A percentile compares a stretch with the other conserved stretches of the same genome.
phyloP scores from a whole-genome alignment of 2,797 vertebrate species.

The Allobates femoralis region DNA sequence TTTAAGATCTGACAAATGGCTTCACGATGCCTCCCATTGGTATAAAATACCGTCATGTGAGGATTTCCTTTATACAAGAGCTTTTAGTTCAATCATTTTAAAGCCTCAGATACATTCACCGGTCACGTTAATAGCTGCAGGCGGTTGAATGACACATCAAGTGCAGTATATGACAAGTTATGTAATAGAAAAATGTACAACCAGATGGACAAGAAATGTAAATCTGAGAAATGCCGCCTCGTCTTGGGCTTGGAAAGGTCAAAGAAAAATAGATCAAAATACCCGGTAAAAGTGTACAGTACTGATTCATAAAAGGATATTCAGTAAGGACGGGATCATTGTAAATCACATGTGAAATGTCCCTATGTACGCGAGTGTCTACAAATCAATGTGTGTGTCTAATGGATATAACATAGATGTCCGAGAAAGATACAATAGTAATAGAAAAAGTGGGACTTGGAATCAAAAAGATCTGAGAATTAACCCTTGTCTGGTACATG shows the following conservation, averaged over 20 bases:
- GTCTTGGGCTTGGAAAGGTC: slow-evolving; percentile 21
- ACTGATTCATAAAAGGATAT: neutral
- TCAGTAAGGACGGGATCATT: neutral
- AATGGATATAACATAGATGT: neutral
- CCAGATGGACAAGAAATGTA: slow-evolving; percentile 17
- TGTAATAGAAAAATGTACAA: slow-evolving; percentile 8
- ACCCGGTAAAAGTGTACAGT: neutral
- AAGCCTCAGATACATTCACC: slow-evolving; percentile 17
- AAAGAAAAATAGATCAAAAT: slow-evolving; percentile 26
- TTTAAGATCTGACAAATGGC: neutral
- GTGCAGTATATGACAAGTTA: neutral
- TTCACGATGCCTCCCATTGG: neutral
- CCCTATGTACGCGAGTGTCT: neutral
- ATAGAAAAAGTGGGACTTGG: neutral
- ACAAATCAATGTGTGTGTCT: neutral
- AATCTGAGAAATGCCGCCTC: slow-evolving; percentile 10
- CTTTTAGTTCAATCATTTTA: neutral
- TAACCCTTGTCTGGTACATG: too few relatives aligned
- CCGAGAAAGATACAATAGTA: neutral
- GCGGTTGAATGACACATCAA: slow-evolving; percentile 4
- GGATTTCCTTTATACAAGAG: neutral
- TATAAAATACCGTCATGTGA: neutral
- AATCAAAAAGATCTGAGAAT: too few relatives aligned
- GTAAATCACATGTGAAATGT: neutral
- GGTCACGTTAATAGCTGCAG: slow-evolving; percentile 26